Evolutionary conservation across 2,888 invertebrate species (phyloP), one percentile per base, ranked within the genome.

Genomic region (Hemistola chrysoprasaria): DNA sequence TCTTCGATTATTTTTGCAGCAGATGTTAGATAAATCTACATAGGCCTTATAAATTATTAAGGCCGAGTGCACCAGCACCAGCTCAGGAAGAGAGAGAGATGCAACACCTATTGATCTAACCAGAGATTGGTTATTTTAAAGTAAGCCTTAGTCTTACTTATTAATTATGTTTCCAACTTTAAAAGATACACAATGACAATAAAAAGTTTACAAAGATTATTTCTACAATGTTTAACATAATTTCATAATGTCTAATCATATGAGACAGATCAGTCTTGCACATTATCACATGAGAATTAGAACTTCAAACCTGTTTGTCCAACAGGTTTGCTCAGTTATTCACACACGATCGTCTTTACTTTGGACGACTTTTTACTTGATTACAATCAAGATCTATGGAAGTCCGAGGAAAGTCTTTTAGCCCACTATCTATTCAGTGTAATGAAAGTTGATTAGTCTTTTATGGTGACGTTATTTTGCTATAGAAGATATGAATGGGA

Each of bases 261-360:
- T 16, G 4, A 2, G 16, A 16, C 16, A 16, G 23, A 24, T 32
- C 11, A 29, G 11, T n/a, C 33, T 24, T 30, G 29, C 22, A 40
- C 11, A 6, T 40, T 34, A 40, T 29, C 40, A 34, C 33, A 24
- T 29, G 3, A 11, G 24, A 42, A 42, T 37, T 42, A 29, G 42
- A 33, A 33, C 34, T 29, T 33, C 30, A 8, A 26, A 35, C 38
- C 4, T 11, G 16, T 10, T 30, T 7, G 20, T n/a, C n/a, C 27
- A 45, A 41, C 36, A 8, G 24, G 39, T 38, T 38, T 23, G 20
- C 11, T 40, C 24, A 11, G 43, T 41, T 41, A 46, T 30, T 28
- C 31, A 27, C 11, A 8, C 29, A 40, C 39, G 46, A 39, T 23
- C 30, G 36, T 40, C 40, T 34, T 16, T 16, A 39, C 30, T 37